A percentile compares a stretch with the other conserved stretches of the same genome.
Evolutionary conservation across 2,113 vertebrate genomes (phyloP).

Genomic region (Capricornis sumatraensis): DNA sequence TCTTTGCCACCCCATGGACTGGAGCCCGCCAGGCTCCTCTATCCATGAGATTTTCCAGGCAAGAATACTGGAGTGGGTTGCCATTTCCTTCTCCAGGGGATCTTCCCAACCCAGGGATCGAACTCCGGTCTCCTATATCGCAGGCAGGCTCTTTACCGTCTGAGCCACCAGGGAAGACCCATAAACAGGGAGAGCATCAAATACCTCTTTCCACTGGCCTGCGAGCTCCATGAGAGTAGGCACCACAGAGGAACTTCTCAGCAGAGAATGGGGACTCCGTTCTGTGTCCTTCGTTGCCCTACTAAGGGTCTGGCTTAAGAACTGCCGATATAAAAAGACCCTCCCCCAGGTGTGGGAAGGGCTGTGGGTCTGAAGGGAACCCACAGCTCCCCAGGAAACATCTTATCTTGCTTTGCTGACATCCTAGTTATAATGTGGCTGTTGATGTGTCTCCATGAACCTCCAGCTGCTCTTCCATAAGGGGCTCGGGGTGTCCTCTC

Average conservation of each 20-base stretch:
- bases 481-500: neutral
- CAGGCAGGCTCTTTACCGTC: neutral
- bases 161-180: neutral
- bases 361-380: neutral
- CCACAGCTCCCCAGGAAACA: neutral
- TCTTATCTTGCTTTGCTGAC: neutral
- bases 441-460: neutral
- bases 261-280: neutral
- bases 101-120: neutral
- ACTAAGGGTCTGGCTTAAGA: neutral
- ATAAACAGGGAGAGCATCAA: neutral
- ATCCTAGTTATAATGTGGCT: neutral
- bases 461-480: neutral
- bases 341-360: neutral
- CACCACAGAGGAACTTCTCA: neutral
- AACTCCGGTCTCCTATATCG: accelerated
- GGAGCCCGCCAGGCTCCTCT: neutral
- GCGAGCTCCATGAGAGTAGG: neutral
- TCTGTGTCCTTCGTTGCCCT: neutral
- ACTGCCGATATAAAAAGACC: neutral
- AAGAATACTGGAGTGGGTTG: neutral
- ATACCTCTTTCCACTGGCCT: neutral
- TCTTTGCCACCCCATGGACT: neutral
- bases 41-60: neutral
- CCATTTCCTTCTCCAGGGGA: neutral